A percentile compares a stretch with the other conserved stretches of the same genome.
phyloP scores from a whole-genome alignment of 1,140 invertebrate species.

The Bactericera cockerelli region DNA sequence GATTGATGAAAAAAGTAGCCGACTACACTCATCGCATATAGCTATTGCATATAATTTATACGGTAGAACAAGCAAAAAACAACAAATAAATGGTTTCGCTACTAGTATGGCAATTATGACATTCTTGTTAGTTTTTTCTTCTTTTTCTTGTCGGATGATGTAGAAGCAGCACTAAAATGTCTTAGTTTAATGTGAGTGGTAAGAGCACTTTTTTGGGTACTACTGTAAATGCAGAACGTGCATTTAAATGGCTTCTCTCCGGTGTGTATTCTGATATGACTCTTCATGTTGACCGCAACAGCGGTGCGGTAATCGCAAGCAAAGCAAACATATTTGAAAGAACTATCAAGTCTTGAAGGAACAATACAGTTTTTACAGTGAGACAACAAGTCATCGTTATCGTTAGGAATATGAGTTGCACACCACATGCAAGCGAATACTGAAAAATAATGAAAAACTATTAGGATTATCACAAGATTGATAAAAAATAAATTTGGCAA shows the following conservation, averaged over 20 bases:
- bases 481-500: no score
- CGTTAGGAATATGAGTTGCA: background rate
- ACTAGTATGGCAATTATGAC: no score
- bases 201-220: background rate
- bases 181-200: background rate
- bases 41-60: no score
- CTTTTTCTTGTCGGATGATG: no score
- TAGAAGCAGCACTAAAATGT: no score
- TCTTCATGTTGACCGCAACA: constrained; percentile 39
- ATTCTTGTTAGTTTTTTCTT: no score
- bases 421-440: background rate
- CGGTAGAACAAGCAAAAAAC: no score
- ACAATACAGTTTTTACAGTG: background rate
- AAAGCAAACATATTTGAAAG: constrained; percentile 28
- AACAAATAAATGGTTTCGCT: no score
- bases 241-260: constrained; percentile 44
- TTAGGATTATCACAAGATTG: no score
- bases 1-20: no score
- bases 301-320: constrained; percentile 55
- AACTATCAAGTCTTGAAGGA: background rate
- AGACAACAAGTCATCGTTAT: background rate
- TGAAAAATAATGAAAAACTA: background rate
- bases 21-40: no score
- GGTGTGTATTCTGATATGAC: constrained; percentile 38
- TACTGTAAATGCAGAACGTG: background rate